phyloP scores from a whole-genome alignment of 2,113 vertebrate genomes.

The Crotalus tigris region DNA sequence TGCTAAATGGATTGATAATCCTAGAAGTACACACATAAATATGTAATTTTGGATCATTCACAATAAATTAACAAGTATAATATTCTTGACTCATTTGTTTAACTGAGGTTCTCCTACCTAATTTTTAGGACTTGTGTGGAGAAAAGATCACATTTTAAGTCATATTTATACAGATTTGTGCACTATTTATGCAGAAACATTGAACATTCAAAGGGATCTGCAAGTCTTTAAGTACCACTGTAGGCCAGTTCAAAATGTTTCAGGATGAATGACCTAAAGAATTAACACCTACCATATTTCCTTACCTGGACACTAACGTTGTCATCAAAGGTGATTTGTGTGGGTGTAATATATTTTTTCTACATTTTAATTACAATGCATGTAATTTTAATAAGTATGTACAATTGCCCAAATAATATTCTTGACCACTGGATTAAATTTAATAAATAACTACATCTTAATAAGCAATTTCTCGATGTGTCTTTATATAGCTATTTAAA shows the following conservation, averaged over 20 bases:
- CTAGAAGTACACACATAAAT: background rate
- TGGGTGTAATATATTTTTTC: background rate
- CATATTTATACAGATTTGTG: background rate
- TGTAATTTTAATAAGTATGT: background rate
- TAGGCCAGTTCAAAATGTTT: background rate
- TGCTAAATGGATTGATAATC: background rate
- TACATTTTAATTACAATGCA: background rate
- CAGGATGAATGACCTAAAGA: background rate
- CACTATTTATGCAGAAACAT: background rate
- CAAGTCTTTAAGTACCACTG: background rate
- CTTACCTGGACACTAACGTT: background rate
- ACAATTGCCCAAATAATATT: background rate
- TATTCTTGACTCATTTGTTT: background rate
- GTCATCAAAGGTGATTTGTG: background rate
- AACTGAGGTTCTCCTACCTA: background rate
- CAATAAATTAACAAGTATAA: background rate
- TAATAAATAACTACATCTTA: background rate
- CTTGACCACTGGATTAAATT: background rate
- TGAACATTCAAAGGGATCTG: background rate
- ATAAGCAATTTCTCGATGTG: background rate
- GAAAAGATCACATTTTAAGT: background rate
- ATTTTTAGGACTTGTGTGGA: background rate
- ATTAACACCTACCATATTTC: background rate
- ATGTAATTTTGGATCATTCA: background rate
- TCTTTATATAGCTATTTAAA: background rate